These are phyloP conservation scores for Drosophila cyrtoloma DNA, from an alignment of 2,888 invertebrate species.

Conservation along the genomic window DNA sequence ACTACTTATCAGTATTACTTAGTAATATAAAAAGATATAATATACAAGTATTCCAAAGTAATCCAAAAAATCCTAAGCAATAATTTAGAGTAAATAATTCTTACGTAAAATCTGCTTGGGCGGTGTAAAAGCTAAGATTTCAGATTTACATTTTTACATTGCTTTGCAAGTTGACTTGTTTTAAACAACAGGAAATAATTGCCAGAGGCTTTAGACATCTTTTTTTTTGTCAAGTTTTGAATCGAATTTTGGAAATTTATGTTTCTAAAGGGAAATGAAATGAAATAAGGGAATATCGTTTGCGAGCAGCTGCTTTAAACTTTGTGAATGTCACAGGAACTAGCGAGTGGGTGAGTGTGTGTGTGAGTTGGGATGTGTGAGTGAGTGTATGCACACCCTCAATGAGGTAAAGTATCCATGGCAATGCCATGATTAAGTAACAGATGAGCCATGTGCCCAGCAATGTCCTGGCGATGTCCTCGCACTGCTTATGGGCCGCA, in stretches of 20 bases:
- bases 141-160: neutral
- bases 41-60: neutral
- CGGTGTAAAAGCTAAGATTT: neutral
- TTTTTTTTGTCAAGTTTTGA: neutral
- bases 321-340: constrained; percentile 34
- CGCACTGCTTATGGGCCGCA: constrained; percentile 63
- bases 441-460: constrained; percentile 76
- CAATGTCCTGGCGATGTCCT: constrained; percentile 61
- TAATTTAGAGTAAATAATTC: neutral
- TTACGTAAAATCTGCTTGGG: neutral
- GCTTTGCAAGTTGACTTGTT: neutral
- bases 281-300: constrained; percentile 14
- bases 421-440: constrained; percentile 81
- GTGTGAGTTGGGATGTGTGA: constrained; percentile 5
- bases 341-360: constrained; percentile 23
- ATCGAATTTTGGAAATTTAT: neutral
- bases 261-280: neutral
- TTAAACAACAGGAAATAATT: neutral
- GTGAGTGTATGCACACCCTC: constrained; percentile 40
- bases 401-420: constrained; percentile 64
- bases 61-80: neutral
- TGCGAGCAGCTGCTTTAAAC: constrained; percentile 42
- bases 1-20: neutral
- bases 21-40: neutral
- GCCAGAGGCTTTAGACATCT: neutral